Evolutionary conservation across 35 echinoderm and acorn worm species (phyloP).

Genomic region (Patiria miniata): DNA sequence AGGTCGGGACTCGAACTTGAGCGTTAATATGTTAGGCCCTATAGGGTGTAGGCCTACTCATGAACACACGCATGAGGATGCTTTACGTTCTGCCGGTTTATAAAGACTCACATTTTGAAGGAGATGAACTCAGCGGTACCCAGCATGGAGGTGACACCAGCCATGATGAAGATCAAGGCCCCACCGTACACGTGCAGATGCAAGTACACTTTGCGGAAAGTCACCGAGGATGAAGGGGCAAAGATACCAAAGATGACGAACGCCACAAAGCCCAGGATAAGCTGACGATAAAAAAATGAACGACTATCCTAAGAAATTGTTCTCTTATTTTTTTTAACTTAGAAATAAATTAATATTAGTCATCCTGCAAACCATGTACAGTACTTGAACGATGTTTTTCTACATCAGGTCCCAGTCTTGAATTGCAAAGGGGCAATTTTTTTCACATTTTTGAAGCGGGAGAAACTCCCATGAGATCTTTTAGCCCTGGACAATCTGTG

Average conservation of each 20-base stretch:
- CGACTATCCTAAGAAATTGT: neutral
- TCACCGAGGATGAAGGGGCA: neutral
- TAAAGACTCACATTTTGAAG: conserved; percentile 31
- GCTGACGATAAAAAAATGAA: neutral
- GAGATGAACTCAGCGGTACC: conserved; percentile 39
- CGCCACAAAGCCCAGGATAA: conserved; percentile 30
- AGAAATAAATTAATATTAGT: neutral
- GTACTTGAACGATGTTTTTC: neutral
- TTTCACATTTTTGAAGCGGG: no score
- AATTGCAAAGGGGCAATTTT: neutral
- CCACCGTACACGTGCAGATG: conserved; percentile 45
- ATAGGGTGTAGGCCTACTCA: no score
- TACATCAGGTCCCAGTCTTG: neutral
- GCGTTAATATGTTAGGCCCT: no score
- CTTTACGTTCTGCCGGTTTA: no score
- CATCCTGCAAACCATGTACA: neutral
- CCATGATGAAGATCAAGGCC: conserved; percentile 31
- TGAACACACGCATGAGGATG: no score
- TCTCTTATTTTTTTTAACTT: neutral
- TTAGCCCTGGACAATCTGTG: no score
- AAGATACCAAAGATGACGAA: neutral
- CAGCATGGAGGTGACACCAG: conserved; percentile 17
- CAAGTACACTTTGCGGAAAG: conserved; percentile 8
- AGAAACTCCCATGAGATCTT: no score
- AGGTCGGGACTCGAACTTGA: no score